These are phyloP conservation scores for Reinhardtius hippoglossoides DNA, from an alignment of 2,113 vertebrate species.

Conservation along the genomic window DNA sequence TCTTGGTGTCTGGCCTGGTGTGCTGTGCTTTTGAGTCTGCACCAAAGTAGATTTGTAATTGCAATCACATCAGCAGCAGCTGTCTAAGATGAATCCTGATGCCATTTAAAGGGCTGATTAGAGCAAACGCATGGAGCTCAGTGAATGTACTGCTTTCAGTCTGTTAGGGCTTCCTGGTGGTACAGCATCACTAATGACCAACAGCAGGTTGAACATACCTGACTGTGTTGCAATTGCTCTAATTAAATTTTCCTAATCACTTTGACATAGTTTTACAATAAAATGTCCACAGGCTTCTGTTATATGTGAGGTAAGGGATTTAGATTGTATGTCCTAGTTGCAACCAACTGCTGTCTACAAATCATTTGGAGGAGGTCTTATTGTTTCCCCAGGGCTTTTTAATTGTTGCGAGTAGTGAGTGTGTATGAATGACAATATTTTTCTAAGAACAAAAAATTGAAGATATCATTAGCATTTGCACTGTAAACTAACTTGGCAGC, in stretches of 20 bases:
- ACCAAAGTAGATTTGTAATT: conserved; percentile 26
- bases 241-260: not conserved
- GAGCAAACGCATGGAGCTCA: not conserved
- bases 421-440: not conserved
- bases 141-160: conserved; percentile 7
- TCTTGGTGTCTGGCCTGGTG: conserved; percentile 3
- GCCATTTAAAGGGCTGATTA: conserved; percentile 29
- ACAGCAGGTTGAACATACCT: conserved; percentile 13
- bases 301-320: not conserved
- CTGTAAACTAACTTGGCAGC: conserved; percentile 20
- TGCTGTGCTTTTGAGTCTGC: not conserved
- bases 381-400: not conserved
- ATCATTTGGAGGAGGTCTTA: not conserved
- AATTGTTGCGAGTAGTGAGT: not conserved
- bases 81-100: conserved; percentile 25
- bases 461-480: conserved; percentile 26
- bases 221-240: conserved; percentile 4
- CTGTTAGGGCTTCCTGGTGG: conserved; percentile 5
- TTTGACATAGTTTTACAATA: not conserved
- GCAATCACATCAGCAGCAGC: conserved; percentile 41
- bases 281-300: not conserved
- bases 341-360: not conserved
- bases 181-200: conserved; percentile 18
- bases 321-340: not conserved
- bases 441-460: not conserved